phyloP scores from a whole-genome alignment of 2,797 vertebrate genomes.

The Pagetopsis macropterus region DNA sequence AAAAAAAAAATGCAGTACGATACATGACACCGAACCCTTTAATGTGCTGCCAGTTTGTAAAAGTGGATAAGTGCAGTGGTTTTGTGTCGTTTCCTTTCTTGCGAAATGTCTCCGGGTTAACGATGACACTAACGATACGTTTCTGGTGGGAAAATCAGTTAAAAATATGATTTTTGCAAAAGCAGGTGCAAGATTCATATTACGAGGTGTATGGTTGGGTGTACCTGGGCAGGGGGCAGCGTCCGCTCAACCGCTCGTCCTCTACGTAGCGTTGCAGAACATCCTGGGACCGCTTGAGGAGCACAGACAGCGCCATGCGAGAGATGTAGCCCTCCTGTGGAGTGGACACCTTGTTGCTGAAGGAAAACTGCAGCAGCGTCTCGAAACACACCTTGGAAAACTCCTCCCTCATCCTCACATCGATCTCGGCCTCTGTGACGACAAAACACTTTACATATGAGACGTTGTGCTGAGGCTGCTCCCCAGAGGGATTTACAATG shows the following conservation, averaged over 20 bases:
- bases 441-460: slow-evolving; percentile 14
- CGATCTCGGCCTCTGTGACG: slow-evolving; percentile 95
- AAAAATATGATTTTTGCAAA: background rate
- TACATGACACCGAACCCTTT: background rate
- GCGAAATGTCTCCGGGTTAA: slow-evolving; percentile 2
- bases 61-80: slow-evolving; percentile 6
- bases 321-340: slow-evolving; percentile 99
- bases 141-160: background rate
- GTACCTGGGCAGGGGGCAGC: slow-evolving; percentile 97
- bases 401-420: slow-evolving; percentile 96
- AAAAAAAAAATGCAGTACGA: background rate
- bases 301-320: slow-evolving; percentile 96
- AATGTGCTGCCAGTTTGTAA: slow-evolving; percentile 5
- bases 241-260: slow-evolving; percentile 94
- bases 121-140: background rate
- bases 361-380: slow-evolving; percentile 98
- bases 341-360: slow-evolving; percentile 98
- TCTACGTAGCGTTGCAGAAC: slow-evolving; percentile 94
- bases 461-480: background rate
- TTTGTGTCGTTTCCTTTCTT: background rate
- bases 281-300: slow-evolving; percentile 95
- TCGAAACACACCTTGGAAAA: slow-evolving; percentile 99
- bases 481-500: slow-evolving; percentile 6
- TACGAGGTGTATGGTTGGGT: background rate
- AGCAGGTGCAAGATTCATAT: background rate